phyloP scores from a whole-genome alignment of 2,113 vertebrate species.

The Callopanchax toddi region DNA sequence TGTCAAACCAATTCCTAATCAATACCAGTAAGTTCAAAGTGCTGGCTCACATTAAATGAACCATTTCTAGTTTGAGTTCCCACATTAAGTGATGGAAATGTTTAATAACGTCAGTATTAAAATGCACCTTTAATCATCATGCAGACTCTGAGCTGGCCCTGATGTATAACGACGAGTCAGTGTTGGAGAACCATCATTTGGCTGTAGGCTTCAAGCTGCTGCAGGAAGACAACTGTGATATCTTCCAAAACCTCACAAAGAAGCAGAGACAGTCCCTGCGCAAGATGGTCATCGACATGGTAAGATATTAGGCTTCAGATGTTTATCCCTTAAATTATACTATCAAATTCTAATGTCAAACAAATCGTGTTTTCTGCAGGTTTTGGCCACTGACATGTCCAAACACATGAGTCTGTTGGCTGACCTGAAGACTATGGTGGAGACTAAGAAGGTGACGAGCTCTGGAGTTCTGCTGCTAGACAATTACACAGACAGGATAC shows the following conservation, averaged over 20 bases:
- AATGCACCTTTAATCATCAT: neutral
- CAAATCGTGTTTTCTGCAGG: too few species aligned
- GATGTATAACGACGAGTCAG: conserved; percentile 98
- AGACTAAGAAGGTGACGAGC: conserved; percentile 98
- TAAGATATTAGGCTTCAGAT: conserved; percentile 45
- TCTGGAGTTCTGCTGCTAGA: conserved; percentile 96
- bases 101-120: neutral
- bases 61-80: neutral
- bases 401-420: conserved; percentile 98
- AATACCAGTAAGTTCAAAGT: conserved; percentile 90
- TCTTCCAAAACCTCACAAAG: conserved; percentile 98
- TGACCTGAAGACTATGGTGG: conserved; percentile 99
- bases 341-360: too few species aligned
- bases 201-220: conserved; percentile 97
- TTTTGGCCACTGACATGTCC: conserved; percentile 98
- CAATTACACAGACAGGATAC: conserved; percentile 98
- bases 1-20: conserved; percentile 98
- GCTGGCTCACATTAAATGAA: neutral
- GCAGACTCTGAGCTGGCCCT: conserved; percentile 95
- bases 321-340: neutral
- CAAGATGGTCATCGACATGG: conserved; percentile 99
- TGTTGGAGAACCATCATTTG: conserved; percentile 97
- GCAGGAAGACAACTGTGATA: conserved; percentile 97
- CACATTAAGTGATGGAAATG: neutral
- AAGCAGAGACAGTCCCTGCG: conserved; percentile 95